Evolutionary conservation across 2,888 invertebrate genomes (phyloP), one percentile per base, ranked within the genome.

Genomic region (Dioctria rufipes): DNA sequence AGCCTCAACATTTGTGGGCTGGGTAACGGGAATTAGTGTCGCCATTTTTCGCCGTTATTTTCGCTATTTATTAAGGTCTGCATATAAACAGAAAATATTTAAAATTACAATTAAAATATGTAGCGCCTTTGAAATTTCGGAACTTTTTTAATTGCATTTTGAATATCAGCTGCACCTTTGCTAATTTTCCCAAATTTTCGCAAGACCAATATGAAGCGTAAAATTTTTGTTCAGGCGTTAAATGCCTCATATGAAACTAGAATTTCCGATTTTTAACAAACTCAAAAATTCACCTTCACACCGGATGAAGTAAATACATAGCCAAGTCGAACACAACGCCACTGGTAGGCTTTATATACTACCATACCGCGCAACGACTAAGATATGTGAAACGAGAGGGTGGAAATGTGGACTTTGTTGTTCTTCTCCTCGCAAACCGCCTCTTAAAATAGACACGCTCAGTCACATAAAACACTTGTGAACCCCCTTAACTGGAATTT

Each of bases 1-100:
- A 84, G 89, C 88, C 88, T 89, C 89, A 86, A 89, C 88, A 89
- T 89, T 88, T 86, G 89, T 87, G 86, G 89, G 86, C 85, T 87
- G 85, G 80, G 83, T 82, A 60, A 83, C 83, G 61, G 88, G 89
- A 85, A 89, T 89, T 88, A 89, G 85, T 88, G 89, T 88, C 86
- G 89, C 88, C 89, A 89, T 89, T 85, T 86, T 86, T 85, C 84
- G 83, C 83, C 61, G 37, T 61, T 61, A 61, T 58, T 43, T 77
- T 63, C 58, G 46, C 25, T 43, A 77, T n/a, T 25, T 46, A 42
- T 37, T 46, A 77, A 77, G 61, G 46, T 63, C 77, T 77, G 60
- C 39, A 42, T 13, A 75, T 42, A 71, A 39, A 71, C n/a, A 58
- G 60, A 40, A 73, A 54, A 58, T 40, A 13, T 65, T n/a, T 49